These are phyloP conservation scores for Acrobeloides nanus DNA, from an alignment of 2,888 invertebrate species.

Conservation along the genomic window DNA sequence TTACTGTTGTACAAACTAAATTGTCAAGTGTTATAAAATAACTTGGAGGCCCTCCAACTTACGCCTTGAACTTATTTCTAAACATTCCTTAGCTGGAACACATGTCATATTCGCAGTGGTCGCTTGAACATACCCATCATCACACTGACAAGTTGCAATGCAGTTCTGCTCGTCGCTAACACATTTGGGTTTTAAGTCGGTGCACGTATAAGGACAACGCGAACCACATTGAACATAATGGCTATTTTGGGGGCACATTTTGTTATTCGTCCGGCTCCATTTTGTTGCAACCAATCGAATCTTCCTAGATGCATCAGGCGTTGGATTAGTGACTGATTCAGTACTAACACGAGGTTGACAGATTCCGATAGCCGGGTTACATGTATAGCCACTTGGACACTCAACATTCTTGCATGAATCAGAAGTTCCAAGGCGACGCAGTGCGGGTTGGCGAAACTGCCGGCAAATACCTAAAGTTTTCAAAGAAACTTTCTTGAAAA, in stretches of 20 bases:
- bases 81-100: constrained; percentile 14
- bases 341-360: constrained; percentile 8
- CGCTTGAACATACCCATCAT: constrained; percentile 20
- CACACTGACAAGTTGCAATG: constrained; percentile 15
- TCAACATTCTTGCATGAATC: constrained; percentile 8
- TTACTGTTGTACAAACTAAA: too few relatives aligned
- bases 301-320: neutral
- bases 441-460: constrained; percentile 10
- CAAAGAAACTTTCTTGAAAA: neutral
- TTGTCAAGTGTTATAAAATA: too few relatives aligned
- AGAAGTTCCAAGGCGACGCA: constrained; percentile 1
- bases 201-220: constrained; percentile 19
- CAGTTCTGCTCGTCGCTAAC: constrained; percentile 12
- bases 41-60: too few relatives aligned
- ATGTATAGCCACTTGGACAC: constrained; percentile 16
- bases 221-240: constrained; percentile 17
- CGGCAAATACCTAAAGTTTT: constrained; percentile 8
- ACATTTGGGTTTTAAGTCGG: constrained; percentile 16
- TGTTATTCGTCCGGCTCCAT: neutral
- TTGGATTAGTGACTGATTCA: neutral
- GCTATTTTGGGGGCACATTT: constrained; percentile 17
- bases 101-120: constrained; percentile 17
- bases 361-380: constrained; percentile 11
- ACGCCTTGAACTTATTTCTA: too few relatives aligned
- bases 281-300: too few relatives aligned